phyloP scores from a whole-genome alignment of 2,797 vertebrate species.

The Siniperca undulata region DNA sequence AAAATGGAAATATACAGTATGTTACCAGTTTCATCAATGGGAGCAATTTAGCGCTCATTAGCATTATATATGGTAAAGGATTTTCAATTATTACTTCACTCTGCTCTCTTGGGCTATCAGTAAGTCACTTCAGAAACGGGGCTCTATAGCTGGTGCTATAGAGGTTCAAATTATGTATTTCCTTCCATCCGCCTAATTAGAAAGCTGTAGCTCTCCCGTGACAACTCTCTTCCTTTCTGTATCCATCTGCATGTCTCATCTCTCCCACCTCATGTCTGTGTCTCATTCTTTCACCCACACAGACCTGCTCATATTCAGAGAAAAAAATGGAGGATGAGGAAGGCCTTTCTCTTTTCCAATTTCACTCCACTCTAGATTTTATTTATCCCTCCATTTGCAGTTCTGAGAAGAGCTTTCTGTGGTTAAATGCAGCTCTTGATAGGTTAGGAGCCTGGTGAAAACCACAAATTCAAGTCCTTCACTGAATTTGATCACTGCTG shows the following conservation, averaged over 20 bases:
- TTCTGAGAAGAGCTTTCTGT: conserved; percentile 5
- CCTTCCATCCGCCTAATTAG: conserved; percentile 52
- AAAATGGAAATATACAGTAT: conserved; percentile 25
- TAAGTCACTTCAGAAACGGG: conserved; percentile 29
- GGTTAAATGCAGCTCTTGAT: conserved; percentile 44
- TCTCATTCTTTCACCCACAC: conserved; percentile 66
- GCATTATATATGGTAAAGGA: conserved; percentile 44
- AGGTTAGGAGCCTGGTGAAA: conserved; percentile 37
- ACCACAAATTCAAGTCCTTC: conserved; percentile 31
- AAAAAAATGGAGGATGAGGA: conserved; percentile 13
- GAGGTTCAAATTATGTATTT: conserved; percentile 37
- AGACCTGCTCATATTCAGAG: conserved; percentile 42
- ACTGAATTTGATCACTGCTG: conserved; percentile 44
- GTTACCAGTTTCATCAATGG: conserved; percentile 29
- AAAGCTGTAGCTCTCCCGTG: conserved; percentile 33
- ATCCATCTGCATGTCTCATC: conserved; percentile 63
- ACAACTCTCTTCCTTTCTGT: conserved; percentile 43
- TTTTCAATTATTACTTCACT: conserved; percentile 51
- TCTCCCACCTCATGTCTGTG: conserved; percentile 58
- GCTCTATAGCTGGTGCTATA: conserved; percentile 31
- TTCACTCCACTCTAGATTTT: conserved; percentile 11
- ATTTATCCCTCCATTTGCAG: conserved; percentile 25
- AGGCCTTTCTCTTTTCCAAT: conserved; percentile 16
- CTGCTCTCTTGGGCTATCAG: conserved; percentile 27
- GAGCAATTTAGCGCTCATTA: conserved; percentile 46